Evolutionary conservation across 2,113 vertebrate genomes (phyloP), one percentile per base, ranked within the genome.

Genomic region (Acanthisitta chloris): DNA sequence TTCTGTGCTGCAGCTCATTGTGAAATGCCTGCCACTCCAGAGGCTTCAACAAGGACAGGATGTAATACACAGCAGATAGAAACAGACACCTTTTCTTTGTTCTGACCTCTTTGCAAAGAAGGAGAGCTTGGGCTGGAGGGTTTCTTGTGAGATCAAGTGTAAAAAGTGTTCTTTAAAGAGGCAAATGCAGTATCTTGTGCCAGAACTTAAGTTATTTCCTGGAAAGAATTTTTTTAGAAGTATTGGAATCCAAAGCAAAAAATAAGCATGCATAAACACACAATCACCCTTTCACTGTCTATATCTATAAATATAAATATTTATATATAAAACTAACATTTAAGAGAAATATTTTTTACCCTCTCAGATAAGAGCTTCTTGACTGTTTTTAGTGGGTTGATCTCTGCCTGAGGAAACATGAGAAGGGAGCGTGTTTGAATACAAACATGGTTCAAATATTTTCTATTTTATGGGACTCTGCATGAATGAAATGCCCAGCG

Each of bases 221-320:
- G 81, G 94, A 48, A 81, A 93, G 38, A 83, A 21, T 70, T 38
- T 81, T 84, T 94, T 85, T 85, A 89, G 58, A 95, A 85, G 70
- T 91, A 58, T 94, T 86, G 79, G 94, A 93, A 91, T 80, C 94
- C 86, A 94, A 92, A 96, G 87, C 73, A 82, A 95, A 94, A 88
- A 92, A 72, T 73, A 77, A 94, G 96, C 94, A 72, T 81, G 91
- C 81, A n/a, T 71, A 84, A 96, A 95, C 58, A 88, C 93, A 88
- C 94, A 91, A 64, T 92, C 91, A 96, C 96, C 95, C 86, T 96
- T 96, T 94, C 77, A 76, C 95, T 94, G 62, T 97, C 95, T 91
- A 20, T 96, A 95, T 67, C 90, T 92, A 94, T 94, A 92, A 94
- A 91, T 88, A 78, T 73, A 84, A 81, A 81, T 96, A 95, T 96